Evolutionary conservation across 2,888 invertebrate genomes (phyloP).

Genomic region (Dromius quadrimaculatus): DNA sequence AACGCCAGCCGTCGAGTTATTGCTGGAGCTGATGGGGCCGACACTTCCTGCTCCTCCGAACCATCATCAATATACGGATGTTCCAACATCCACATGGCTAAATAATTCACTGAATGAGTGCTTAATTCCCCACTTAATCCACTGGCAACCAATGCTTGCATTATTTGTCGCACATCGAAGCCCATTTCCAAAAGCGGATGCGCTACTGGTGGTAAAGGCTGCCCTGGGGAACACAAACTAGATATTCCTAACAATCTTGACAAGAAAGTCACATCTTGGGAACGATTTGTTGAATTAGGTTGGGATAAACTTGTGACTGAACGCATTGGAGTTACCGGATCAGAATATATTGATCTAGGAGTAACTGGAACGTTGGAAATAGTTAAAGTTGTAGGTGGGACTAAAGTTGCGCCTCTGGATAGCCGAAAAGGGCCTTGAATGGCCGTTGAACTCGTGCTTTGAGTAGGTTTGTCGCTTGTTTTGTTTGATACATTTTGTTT

Average conservation of each 20-base stretch:
- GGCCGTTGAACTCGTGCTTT: slow-evolving; percentile 17
- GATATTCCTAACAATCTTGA: not conserved
- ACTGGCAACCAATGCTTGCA: slow-evolving; percentile 70
- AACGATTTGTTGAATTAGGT: slow-evolving; percentile 22
- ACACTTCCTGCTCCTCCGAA: slow-evolving; percentile 34
- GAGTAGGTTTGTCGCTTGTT: not conserved
- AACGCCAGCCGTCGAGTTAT: slow-evolving; percentile 33
- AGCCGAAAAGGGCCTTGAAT: slow-evolving; percentile 44
- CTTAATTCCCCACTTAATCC: slow-evolving; percentile 64
- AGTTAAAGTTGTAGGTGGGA: slow-evolving; percentile 60
- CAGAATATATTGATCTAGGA: slow-evolving; percentile 57
- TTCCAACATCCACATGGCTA: slow-evolving; percentile 77
- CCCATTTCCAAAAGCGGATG: slow-evolving; percentile 74
- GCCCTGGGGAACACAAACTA: slow-evolving; percentile 54
- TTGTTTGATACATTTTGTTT: slow-evolving; percentile 36
- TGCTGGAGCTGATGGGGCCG: slow-evolving; percentile 32
- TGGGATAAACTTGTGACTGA: slow-evolving; percentile 17
- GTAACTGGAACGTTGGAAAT: slow-evolving; percentile 57
- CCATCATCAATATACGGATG: slow-evolving; percentile 67
- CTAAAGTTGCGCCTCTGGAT: slow-evolving; percentile 45
- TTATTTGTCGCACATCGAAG: slow-evolving; percentile 70
- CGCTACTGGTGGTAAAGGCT: slow-evolving; percentile 68
- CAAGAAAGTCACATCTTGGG: slow-evolving; percentile 18
- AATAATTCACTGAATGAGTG: slow-evolving; percentile 69
- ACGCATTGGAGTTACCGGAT: slow-evolving; percentile 55